Percentiles rank a stretch among this genome's conserved stretches.
phyloP scores from a whole-genome alignment of 2,797 vertebrate species.

The Pelodytes ibericus region DNA sequence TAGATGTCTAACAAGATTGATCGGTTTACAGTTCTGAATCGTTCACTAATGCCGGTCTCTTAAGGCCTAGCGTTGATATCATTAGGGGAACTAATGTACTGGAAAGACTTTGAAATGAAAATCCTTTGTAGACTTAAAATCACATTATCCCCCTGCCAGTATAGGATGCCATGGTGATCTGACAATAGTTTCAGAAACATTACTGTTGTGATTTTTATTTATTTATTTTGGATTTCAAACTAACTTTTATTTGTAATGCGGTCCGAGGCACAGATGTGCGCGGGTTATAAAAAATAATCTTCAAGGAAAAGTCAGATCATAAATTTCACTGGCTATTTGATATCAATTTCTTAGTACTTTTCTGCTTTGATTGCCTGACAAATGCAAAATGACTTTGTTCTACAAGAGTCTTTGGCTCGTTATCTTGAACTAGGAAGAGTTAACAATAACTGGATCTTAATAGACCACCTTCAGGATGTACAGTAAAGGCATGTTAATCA shows the following conservation, averaged over 20 bases:
- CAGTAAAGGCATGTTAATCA: background rate
- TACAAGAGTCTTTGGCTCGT: background rate
- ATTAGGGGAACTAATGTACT: conserved; percentile 41
- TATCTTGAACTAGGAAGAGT: background rate
- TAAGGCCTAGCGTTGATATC: conserved; percentile 23
- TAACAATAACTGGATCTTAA: background rate
- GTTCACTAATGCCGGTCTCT: conserved; percentile 29
- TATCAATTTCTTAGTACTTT: conserved; percentile 3
- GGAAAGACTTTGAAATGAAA: conserved; percentile 47
- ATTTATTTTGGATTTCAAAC: background rate
- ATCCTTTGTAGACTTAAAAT: conserved; percentile 56
- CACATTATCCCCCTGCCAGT: conserved; percentile 46
- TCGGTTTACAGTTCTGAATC: conserved; percentile 38
- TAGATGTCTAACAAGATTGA: conserved; percentile 51
- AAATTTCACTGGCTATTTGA: background rate
- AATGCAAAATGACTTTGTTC: conserved; percentile 1
- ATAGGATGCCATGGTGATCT: conserved; percentile 42
- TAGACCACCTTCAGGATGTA: background rate
- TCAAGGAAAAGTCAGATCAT: conserved; percentile 17
- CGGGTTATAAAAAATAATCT: conserved; percentile 18
- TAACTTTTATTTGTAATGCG: conserved; percentile 5
- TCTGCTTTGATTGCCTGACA: background rate
- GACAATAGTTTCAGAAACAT: conserved; percentile 43
- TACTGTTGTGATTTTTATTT: conserved; percentile 14
- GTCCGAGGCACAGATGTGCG: background rate